Base-by-base conservation (phyloP, 2,797 vertebrate genomes). In the Sebastes taczanowskii region DNA sequence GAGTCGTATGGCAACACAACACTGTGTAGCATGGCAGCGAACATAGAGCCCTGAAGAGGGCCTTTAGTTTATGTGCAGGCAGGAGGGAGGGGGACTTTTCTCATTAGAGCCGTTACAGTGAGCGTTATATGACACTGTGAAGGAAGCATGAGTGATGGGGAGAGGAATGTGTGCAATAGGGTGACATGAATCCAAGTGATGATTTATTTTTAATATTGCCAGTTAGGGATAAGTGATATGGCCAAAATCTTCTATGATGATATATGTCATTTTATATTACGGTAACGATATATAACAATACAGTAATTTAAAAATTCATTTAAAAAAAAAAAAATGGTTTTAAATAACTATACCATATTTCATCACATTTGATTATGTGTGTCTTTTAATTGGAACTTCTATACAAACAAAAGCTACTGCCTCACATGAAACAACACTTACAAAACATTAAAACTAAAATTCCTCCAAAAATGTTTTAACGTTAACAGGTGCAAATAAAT, bases 1-100 rank as follows among this genome's bases (percentile, higher is more conserved):
- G 86, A 90, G 71, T 85, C 4, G 74, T 3, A 32, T 3, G 35
- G 42, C 56, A 78, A 25, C 64, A 60, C 67, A 90, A 89, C 61
- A 65, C 9, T 27, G 23, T 65, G 59, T 22, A 61, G 22, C 52
- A 67, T 56, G 32, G 46, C 22, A 63, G 32, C 30, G 42, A 13
- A 10, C 46, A n/a, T 1, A 67, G 11, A 49, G 29, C 22, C 4
- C 6, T 9, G 49, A 13, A 63, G 35, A 4, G 20, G 25, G 22
- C 3, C 11, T 73, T 38, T 8, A 18, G 67, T 60, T 11, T 6
- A 53, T 52, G 11, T 32, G 13, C 10, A 32, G 29, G 14, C 3
- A 61, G 18, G 27, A 29, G 0, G 38, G 38, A 42, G 13, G 38
- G 38, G 14, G 30, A 65, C n/a, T 64, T 58, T 11, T 60, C 18